These are phyloP conservation scores for Conus betulinus DNA, from an alignment of 1,140 invertebrate species.

Conservation along the genomic window DNA sequence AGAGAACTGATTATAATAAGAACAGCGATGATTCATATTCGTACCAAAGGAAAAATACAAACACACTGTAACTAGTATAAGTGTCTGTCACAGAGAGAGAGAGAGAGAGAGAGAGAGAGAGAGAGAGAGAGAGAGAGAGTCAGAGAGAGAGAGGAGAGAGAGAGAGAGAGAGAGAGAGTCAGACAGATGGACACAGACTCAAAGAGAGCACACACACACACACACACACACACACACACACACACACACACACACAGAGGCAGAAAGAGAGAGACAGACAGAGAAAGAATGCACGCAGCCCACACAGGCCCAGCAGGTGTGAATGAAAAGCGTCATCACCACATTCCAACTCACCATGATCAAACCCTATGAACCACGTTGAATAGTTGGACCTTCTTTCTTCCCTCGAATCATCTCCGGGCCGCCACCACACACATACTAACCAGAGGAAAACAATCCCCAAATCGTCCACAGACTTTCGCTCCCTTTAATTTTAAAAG, in stretches of 20 bases:
- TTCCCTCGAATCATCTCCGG: conserved; percentile 64
- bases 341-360: conserved; percentile 59
- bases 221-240: neutral
- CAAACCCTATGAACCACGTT: conserved; percentile 67
- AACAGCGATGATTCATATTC: too few relatives aligned
- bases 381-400: conserved; percentile 63
- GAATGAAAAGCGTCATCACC: too few relatives aligned
- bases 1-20: neutral
- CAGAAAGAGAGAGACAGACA: neutral
- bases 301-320: too few relatives aligned
- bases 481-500: too few relatives aligned
- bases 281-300: neutral
- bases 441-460: neutral
- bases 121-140: neutral
- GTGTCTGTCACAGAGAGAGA: too few relatives aligned
- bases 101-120: too few relatives aligned
- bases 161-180: neutral
- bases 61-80: too few relatives aligned
- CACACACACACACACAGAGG: neutral
- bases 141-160: neutral
- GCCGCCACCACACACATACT: neutral
- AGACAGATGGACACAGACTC: neutral
- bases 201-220: neutral
- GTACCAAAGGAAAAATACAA: too few relatives aligned
- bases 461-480: neutral